Conservation (phyloP, 2,797 vertebrate species). For the Siniperca scherzeri region DNA sequence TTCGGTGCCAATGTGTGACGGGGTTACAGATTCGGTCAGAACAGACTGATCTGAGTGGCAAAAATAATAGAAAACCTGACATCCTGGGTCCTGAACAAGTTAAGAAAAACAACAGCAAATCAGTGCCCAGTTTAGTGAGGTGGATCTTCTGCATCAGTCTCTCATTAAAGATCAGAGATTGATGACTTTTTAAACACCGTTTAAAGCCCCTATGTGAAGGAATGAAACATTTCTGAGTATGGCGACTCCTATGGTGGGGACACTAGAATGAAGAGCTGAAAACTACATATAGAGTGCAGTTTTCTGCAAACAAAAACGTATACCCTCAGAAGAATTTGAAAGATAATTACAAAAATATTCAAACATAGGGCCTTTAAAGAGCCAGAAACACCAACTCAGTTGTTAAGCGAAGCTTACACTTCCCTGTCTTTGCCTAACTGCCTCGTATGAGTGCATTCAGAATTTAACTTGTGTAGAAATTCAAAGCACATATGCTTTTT, state of each 20-base stretch:
- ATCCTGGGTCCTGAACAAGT: neutral
- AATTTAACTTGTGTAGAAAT: neutral
- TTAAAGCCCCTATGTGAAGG: neutral
- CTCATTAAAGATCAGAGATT: slow-evolving; percentile 6
- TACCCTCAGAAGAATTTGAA: neutral
- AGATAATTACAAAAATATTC: neutral
- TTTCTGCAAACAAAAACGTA: neutral
- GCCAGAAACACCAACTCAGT: neutral
- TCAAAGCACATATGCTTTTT: neutral
- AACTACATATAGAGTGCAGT: neutral
- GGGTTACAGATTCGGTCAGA: slow-evolving; percentile 40
- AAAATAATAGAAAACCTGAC: slow-evolving; percentile 3
- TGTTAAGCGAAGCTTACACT: too few relatives aligned
- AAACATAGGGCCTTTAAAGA: neutral
- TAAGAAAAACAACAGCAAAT: neutral
- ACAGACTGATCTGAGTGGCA: neutral
- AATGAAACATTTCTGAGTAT: neutral
- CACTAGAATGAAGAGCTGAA: neutral
- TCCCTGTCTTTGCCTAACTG: too few relatives aligned
- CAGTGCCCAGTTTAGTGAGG: neutral
- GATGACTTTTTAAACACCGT: neutral
- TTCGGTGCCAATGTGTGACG: slow-evolving; percentile 33
- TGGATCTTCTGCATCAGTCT: neutral
- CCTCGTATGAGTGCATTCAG: neutral
- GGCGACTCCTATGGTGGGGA: neutral